phyloP scores from a whole-genome alignment of 2,888 invertebrate genomes.

The Oscheius myriophilus region DNA sequence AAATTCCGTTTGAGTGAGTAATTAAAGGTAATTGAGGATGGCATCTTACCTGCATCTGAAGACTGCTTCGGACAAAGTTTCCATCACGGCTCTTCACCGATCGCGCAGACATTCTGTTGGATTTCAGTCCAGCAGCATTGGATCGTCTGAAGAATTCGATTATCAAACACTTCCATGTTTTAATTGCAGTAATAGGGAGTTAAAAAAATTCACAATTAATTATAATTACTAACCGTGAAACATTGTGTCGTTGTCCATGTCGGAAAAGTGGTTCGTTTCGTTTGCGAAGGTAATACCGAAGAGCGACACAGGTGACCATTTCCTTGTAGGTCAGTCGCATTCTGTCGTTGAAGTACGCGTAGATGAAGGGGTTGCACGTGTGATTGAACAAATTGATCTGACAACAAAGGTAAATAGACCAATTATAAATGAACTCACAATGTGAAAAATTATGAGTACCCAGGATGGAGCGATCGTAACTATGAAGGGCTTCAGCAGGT shows the following conservation, averaged over 20 bases:
- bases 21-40: too few relatives aligned
- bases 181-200: neutral
- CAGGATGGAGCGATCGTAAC: constrained; percentile 40
- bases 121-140: constrained; percentile 54
- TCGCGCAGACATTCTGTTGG: constrained; percentile 57
- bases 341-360: constrained; percentile 67
- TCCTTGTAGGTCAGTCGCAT: constrained; percentile 66
- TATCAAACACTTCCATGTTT: too few relatives aligned
- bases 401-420: constrained; percentile 24
- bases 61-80: constrained; percentile 64
- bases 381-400: constrained; percentile 66
- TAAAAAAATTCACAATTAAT: neutral
- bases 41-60: constrained; percentile 60
- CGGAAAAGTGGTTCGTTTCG: constrained; percentile 51
- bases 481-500: constrained; percentile 62
- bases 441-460: constrained; percentile 59
- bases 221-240: constrained; percentile 47
- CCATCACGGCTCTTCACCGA: constrained; percentile 54
- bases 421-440: constrained; percentile 43
- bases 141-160: constrained; percentile 49
- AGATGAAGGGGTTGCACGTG: constrained; percentile 67
- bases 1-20: too few relatives aligned
- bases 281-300: constrained; percentile 58
- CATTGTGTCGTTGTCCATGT: constrained; percentile 50
- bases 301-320: constrained; percentile 57